These are phyloP conservation scores for Drosophila lacicola DNA, from an alignment of 2,888 invertebrate species.

Conservation along the genomic window DNA sequence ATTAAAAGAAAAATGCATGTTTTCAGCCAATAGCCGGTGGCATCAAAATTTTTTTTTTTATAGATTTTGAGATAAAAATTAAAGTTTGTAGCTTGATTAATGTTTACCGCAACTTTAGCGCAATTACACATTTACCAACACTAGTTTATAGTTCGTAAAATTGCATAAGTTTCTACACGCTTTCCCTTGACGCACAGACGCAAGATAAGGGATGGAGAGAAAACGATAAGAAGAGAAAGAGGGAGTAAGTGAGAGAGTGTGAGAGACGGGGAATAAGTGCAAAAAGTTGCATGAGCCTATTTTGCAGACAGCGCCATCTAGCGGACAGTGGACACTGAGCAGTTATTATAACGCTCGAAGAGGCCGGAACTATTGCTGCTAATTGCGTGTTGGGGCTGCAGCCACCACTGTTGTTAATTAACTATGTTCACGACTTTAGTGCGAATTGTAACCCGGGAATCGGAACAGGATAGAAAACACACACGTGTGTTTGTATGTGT, in stretches of 20 bases:
- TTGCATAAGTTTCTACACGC: conserved; percentile 4
- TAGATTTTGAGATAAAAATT: not conserved
- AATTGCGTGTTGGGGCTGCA: conserved; percentile 25
- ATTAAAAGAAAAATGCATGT: not conserved
- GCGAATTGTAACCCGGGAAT: conserved; percentile 36
- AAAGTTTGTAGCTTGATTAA: conserved; percentile 10
- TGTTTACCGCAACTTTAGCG: not conserved
- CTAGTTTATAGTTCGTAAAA: conserved; percentile 1
- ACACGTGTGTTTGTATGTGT: conserved; percentile 17
- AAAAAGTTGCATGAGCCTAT: not conserved
- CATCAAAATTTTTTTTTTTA: not conserved
- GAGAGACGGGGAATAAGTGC: not conserved
- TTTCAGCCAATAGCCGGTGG: too few species aligned
- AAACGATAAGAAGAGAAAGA: not conserved
- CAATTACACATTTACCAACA: not conserved
- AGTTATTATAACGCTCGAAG: conserved; percentile 5
- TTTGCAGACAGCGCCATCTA: conserved; percentile 21
- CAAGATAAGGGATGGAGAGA: not conserved
- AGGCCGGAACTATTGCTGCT: conserved; percentile 13
- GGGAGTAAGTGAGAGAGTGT: not conserved
- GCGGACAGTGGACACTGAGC: conserved; percentile 5
- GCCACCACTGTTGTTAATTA: conserved; percentile 45
- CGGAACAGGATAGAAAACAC: conserved; percentile 9
- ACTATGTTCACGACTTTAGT: conserved; percentile 26
- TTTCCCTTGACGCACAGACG: not conserved